Evolutionary conservation across 2,113 vertebrate species (phyloP).

Genomic region (Plecotus auritus): DNA sequence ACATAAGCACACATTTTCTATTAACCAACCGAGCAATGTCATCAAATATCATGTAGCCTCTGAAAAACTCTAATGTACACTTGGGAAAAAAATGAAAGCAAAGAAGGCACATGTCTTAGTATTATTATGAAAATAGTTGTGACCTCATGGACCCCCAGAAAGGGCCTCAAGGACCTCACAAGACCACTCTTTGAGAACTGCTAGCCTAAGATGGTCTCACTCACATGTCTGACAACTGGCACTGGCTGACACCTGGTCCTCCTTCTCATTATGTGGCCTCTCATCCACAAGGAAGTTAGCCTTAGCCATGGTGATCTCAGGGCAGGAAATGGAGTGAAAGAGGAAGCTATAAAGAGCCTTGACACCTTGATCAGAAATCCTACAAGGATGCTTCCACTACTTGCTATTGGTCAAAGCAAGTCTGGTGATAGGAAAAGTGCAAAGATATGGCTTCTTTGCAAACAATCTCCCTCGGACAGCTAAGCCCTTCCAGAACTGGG

Average conservation of each 20-base stretch:
- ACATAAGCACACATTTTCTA: not conserved
- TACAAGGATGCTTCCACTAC: not conserved
- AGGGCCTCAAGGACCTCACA: not conserved
- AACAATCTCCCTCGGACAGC: not conserved
- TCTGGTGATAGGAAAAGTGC: not conserved
- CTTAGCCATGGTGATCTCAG: not conserved
- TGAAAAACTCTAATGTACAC: not conserved
- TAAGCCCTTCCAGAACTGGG: not conserved
- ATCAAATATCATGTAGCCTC: not conserved
- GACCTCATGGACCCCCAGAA: not conserved
- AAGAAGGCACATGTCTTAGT: not conserved
- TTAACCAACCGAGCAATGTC: not conserved
- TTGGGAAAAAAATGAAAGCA: not conserved
- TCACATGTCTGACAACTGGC: not conserved
- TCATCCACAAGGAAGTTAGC: not conserved
- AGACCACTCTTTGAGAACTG: not conserved
- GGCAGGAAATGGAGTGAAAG: not conserved
- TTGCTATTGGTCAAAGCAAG: not conserved
- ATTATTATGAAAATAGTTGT: not conserved
- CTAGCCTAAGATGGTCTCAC: not conserved
- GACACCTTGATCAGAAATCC: not conserved
- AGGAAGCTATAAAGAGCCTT: not conserved
- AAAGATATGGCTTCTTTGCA: not conserved
- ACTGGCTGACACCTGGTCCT: not conserved
- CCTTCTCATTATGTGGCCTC: not conserved